Percentiles rank a stretch among this genome's conserved stretches.
phyloP scores from a whole-genome alignment of 2,113 vertebrate species.

The Oryzias celebensis region DNA sequence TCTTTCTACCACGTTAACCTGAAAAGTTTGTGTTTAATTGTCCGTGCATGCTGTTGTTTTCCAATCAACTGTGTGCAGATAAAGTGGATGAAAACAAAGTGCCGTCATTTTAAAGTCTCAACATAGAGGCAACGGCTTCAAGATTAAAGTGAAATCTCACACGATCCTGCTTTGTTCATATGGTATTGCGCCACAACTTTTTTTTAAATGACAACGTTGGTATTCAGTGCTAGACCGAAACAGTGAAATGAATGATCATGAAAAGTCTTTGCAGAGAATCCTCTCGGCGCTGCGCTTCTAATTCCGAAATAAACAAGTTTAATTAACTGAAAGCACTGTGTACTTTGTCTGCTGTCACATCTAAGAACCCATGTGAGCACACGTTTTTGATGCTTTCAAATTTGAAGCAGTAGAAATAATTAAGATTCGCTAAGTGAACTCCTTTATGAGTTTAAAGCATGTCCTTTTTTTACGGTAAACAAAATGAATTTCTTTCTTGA shows the following conservation, averaged over 20 bases:
- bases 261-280: neutral
- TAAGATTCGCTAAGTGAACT: neutral
- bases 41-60: too few relatives aligned
- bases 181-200: too few relatives aligned
- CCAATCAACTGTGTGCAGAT: too few relatives aligned
- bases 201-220: too few relatives aligned
- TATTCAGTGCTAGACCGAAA: neutral
- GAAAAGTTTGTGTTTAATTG: too few relatives aligned
- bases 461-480: neutral
- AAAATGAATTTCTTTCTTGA: neutral
- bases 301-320: conserved; percentile 6
- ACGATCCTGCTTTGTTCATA: too few relatives aligned
- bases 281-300: neutral
- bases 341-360: neutral
- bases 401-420: neutral
- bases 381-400: neutral
- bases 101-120: too few relatives aligned
- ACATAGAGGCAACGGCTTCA: too few relatives aligned
- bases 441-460: neutral
- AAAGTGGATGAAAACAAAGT: too few relatives aligned
- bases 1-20: too few relatives aligned
- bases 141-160: too few relatives aligned
- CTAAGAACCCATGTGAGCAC: neutral
- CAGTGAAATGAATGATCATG: neutral
- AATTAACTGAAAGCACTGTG: conserved; percentile 12